A percentile compares a stretch with the other conserved stretches of the same genome.
Evolutionary conservation across 2,888 invertebrate genomes (phyloP).

Genomic region (Microchrysa polita): DNA sequence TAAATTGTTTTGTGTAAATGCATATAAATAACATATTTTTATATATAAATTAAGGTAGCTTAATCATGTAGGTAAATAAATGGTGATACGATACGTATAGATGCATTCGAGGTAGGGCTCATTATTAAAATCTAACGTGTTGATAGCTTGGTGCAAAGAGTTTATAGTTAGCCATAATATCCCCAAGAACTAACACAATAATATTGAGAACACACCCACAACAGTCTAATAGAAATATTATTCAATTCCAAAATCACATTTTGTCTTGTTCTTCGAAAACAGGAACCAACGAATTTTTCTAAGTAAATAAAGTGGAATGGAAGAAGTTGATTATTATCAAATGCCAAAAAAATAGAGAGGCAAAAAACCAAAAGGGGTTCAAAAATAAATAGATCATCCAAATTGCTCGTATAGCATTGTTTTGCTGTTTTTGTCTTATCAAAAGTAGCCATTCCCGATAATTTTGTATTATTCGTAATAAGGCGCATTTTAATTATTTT

Average conservation of each 20-base stretch:
- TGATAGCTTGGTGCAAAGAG: constrained; percentile 19
- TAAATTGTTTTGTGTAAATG: constrained; percentile 13
- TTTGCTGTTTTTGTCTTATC: neutral
- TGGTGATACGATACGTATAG: neutral
- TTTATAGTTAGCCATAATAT: neutral
- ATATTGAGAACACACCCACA: neutral
- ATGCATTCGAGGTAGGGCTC: constrained; percentile 29
- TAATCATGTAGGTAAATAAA: constrained; percentile 16
- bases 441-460: constrained; percentile 5
- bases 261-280: too few relatives aligned
- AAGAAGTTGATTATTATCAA: neutral
- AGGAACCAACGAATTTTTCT: neutral
- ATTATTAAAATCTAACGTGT: constrained; percentile 1
- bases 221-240: constrained; percentile 20
- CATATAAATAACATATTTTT: constrained; percentile 33
- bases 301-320: constrained; percentile 28
- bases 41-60: constrained; percentile 4
- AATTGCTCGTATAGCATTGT: neutral
- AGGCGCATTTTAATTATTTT: constrained; percentile 27
- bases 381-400: neutral
- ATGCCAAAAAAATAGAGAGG: neutral
- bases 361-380: neutral
- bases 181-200: neutral
- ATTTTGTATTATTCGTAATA: constrained; percentile 21
- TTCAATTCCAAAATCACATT: constrained; percentile 37